Evolutionary conservation across 2,888 invertebrate genomes (phyloP), one percentile per base, ranked within the genome.

Genomic region (Patella pellucida): DNA sequence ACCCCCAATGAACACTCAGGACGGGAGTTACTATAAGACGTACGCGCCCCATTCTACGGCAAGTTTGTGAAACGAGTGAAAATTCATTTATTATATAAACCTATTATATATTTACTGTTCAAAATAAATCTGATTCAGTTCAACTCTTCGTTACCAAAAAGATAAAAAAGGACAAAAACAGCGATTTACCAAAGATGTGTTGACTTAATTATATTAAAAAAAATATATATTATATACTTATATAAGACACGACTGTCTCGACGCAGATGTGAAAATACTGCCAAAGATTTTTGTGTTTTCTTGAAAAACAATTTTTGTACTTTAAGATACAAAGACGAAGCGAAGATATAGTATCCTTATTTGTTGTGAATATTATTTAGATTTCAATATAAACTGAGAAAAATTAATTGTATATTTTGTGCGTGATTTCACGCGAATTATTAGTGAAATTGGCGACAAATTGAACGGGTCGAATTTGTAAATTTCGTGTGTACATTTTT

Each of bases 21-120:
- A 86, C 72, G 83, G 81, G 52, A 83, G 84, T 69, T 88, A 88
- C 81, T 87, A 88, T 77, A 88, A 88, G 72, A 82, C 86, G 23
- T 87, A 87, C 70, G 83, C 83, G 19, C 85, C 87, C 41, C 86
- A 87, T 74, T 85, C 86, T 41, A 86, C 85, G 52, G 85, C 86
- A 56, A 86, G 85, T 76, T 85, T 88, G 81, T 88, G 83, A 86
- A 79, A 80, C 71, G 69, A 73, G 76, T 73, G 69, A 69, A 69
- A 69, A 23, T 62, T 4, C 9, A 62, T 62, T 62, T 62, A 62
- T 62, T 62, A 23, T 9, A 41, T 41, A 41, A 41, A 41, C 41
- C 41, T 41, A 41, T 41, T 41, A 41, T 41, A 41, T 41, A 41
- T 41, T 41, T 41, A 41, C 41, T 41, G 41, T 41, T 41, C 41